Evolutionary conservation across 2,113 vertebrate species (phyloP), one percentile per base, ranked within the genome.

Genomic region (Menura novaehollandiae): DNA sequence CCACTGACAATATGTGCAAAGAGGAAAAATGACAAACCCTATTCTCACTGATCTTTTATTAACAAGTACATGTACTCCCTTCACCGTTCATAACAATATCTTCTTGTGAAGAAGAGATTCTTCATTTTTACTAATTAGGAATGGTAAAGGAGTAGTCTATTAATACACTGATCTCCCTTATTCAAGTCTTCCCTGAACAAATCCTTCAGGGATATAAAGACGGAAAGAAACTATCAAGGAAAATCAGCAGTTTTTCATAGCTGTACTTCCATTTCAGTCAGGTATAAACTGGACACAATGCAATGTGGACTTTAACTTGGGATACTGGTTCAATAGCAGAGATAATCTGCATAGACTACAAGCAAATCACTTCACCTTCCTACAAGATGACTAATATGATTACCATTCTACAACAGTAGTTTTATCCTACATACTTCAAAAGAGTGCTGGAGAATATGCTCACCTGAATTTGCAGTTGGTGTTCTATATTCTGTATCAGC

Each of bases 1-100:
- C 14, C 3, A 1, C 27, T 55, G 33, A 41, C 8, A 67, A 76
- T 53, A 75, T 0, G 5, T 11, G 13, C 10, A 1, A 67, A 80
- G 52, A 80, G 8, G 15, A 62, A 59, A 77, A 83, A 11, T 5
- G 2, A 58, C 21, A 59, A 27, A 30, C 4, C 1, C 15, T 64
- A 24, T 19, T n/a, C 30, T 62, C 73, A 64, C 53, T 92, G n/a
- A 84, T 26, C 3, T 68, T 76, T 26, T 44, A 73, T 15, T 49
- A 85, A 44, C 7, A 51, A 16, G 15, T 11, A 28, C 2, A 26
- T 8, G 9, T 23, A 63, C 13, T 56, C 9, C 55, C 33, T 69
- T 73, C 15, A 60, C 22, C 23, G 46, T 46, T 55, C 10, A 8
- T 19, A 27, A 60, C 5, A 56, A 5, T 16, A 33, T 44, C 20